A percentile compares a stretch with the other conserved stretches of the same genome.
These are phyloP conservation scores for Tetranychus piercei DNA, from an alignment of 2,888 invertebrate species.

Conservation along the genomic window DNA sequence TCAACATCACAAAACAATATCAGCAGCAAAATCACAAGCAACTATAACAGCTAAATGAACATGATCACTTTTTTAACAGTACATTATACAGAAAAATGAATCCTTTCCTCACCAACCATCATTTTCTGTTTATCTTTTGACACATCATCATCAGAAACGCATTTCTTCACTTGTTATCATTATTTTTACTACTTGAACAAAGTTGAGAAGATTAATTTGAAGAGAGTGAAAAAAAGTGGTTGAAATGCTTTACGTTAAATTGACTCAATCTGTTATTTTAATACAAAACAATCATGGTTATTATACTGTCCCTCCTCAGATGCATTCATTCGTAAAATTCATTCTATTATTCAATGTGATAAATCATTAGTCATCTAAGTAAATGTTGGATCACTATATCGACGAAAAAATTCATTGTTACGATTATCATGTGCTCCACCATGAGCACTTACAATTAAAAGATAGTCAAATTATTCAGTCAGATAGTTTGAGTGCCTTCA, in stretches of 20 bases:
- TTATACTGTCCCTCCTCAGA: background rate
- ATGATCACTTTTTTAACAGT: background rate
- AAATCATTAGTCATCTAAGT: background rate
- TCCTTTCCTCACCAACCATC: background rate
- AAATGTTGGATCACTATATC: background rate
- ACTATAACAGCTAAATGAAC: background rate
- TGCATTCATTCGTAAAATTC: background rate
- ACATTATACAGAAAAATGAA: background rate
- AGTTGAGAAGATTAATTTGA: background rate
- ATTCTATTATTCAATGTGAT: background rate
- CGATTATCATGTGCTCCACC: background rate
- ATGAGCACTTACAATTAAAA: too few species aligned
- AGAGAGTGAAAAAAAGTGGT: background rate
- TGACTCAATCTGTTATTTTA: background rate
- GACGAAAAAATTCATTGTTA: background rate
- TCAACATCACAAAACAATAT: too few species aligned
- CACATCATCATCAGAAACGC: background rate
- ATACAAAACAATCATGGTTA: background rate
- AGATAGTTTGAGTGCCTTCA: too few species aligned
- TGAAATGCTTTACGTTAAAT: background rate
- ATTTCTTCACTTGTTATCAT: background rate
- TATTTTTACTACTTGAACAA: background rate
- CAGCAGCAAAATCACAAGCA: too few species aligned
- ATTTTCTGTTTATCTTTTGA: background rate
- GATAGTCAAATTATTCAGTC: too few species aligned